Evolutionary conservation across 2,797 vertebrate genomes (phyloP).

Genomic region (Pangasius macronema): DNA sequence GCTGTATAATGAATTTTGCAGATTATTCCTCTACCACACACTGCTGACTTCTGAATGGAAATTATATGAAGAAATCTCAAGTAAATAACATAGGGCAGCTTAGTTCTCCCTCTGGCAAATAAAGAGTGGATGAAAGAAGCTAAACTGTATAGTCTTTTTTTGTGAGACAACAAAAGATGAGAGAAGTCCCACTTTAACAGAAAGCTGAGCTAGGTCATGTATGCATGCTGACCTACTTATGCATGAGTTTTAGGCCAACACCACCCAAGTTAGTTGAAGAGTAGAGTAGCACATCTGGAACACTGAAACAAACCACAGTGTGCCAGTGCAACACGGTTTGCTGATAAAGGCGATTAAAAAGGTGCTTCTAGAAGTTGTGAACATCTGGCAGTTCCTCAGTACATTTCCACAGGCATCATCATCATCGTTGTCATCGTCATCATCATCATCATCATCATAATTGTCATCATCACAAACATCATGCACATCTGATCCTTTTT

Average conservation of each 20-base stretch:
- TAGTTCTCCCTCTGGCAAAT: conserved; percentile 18
- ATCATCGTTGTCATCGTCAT: neutral
- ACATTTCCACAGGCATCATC: neutral
- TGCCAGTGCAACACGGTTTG: neutral
- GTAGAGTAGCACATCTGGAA: neutral
- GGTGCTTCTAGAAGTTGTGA: neutral
- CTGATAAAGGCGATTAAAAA: neutral
- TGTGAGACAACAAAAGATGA: conserved; percentile 47
- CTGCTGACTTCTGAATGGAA: conserved; percentile 19
- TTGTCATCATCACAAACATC: conserved; percentile 31
- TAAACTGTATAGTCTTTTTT: conserved; percentile 35
- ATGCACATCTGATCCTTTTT: conserved; percentile 15
- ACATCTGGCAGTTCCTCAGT: neutral
- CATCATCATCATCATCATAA: conserved; percentile 22
- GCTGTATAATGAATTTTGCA: neutral
- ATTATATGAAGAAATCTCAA: conserved; percentile 24
- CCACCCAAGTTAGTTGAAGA: conserved; percentile 28
- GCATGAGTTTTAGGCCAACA: conserved; percentile 47
- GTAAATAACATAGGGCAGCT: conserved; percentile 24
- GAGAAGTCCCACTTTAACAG: conserved; percentile 26
- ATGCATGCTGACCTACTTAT: conserved; percentile 55
- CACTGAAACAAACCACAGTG: conserved; percentile 4
- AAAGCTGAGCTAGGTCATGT: conserved; percentile 42
- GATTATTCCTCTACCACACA: neutral
- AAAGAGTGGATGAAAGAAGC: conserved; percentile 22